phyloP scores from a whole-genome alignment of 1,140 invertebrate genomes.

The Zelostemma sp. region DNA sequence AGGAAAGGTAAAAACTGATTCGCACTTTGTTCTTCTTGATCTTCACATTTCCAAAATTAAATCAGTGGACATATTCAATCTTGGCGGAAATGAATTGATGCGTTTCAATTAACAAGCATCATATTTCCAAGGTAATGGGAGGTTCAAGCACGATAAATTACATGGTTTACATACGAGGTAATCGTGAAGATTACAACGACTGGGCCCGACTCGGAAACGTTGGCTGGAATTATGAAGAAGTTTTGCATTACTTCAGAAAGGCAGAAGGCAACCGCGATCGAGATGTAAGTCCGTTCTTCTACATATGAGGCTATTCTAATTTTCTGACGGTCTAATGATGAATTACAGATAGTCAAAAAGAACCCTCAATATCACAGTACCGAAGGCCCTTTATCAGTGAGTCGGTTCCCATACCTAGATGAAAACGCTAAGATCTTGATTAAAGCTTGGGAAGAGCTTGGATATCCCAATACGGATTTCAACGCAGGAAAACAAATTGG shows the following conservation, averaged over 20 bases:
- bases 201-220: slow-evolving; percentile 77
- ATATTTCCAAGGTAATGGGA: slow-evolving; percentile 66
- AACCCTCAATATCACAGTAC: slow-evolving; percentile 72
- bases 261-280: slow-evolving; percentile 67
- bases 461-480: slow-evolving; percentile 71
- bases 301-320: no score
- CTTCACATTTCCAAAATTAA: no score
- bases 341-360: slow-evolving; percentile 48
- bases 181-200: slow-evolving; percentile 75
- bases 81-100: no score
- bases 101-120: no score
- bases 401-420: slow-evolving; percentile 75
- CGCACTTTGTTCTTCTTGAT: no score
- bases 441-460: slow-evolving; percentile 74
- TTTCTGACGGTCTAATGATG: no score
- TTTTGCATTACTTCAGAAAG: slow-evolving; percentile 74
- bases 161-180: slow-evolving; percentile 79
- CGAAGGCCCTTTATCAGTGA: slow-evolving; percentile 74
- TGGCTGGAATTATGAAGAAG: slow-evolving; percentile 77
- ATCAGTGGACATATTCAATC: no score
- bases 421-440: slow-evolving; percentile 71
- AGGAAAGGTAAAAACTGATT: slow-evolving; percentile 59
- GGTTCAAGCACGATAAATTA: slow-evolving; percentile 76
- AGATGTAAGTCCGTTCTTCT: slow-evolving; percentile 41
- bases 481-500: slow-evolving; percentile 73